Base-by-base conservation (phyloP, 2,113 vertebrate species). In the Oryzias javanicus region DNA sequence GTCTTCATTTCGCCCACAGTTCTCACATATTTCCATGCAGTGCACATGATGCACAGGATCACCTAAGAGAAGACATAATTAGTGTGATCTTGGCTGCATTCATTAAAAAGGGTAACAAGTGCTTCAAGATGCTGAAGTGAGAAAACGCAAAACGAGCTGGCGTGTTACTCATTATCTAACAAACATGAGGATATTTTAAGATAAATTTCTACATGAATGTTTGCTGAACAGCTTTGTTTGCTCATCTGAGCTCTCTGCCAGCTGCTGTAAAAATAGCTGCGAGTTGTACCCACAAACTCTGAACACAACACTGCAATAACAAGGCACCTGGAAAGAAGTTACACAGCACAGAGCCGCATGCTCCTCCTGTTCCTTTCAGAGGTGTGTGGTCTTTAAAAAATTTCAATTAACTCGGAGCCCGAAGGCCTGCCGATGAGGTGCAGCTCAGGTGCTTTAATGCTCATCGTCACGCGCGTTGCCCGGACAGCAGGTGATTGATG, bases 361-460 rank as follows among this genome's bases (percentile, higher is more conserved):
- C 22, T 24, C n/a, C 22, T 44, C 51, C 5, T 46, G 17, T 47
- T 70, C 72, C 68, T 64, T 59, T 49, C 55, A 7, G 14, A 59
- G 59, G 53, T 78, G 54, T 55, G 24, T 13, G 27, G 52, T 60
- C 74, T 65, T 77, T 64, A 72, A 76, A 72, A 35, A 25, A 52
- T 67, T 83, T 76, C 62, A 74, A 78, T 82, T 80, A 77, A 77
- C 79, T 70, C 52, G 7, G 27, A 55, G 70, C 81, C 77, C 5
- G 42, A 24, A 62, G 81, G 70, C 51, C 42, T 41, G 53, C 47
- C 19, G 14, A 6, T 22, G 55, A 72, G 77, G 70, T 64, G 73
- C 61, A 60, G 81, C 79, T 71, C 83, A 70, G 70, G 66, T 80
- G 59, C 75, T 89, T 85, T 76, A 82, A 64, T 78, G 81, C 66